Base-by-base conservation (phyloP, 2,113 vertebrate species). In the Eublepharis macularius region DNA sequence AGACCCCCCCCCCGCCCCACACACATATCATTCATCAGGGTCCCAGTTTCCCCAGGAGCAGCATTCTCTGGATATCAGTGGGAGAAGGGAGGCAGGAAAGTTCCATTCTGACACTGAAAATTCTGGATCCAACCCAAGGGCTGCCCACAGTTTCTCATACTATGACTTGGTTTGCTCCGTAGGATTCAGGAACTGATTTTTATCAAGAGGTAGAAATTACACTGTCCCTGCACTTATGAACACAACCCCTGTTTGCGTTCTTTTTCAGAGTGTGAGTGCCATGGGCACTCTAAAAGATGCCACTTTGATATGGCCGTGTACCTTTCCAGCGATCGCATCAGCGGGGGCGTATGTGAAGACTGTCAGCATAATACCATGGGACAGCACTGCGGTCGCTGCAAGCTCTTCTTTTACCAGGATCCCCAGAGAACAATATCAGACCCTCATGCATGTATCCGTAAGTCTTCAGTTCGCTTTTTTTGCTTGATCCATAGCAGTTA, bases 261-360 rank as follows among this genome's bases (percentile, higher is more conserved):
- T 83, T 3, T 90, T 92, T 73, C 87, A 98, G 98, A 94, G 1
- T 99, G 98, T 85, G 94, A 95, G 89, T 98, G 98, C 88, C 96
- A 98, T 0, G 88, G 96, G 34, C 98, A 98, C 88, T 97, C 98
- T 0, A 95, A 96, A 80, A 95, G 85, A 0, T 99, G 98, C 85
- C 97, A 97, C 93, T 99, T 98, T 49, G 95, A 99, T 85, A 78
- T 87, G 65, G 83, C 88, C 0, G 86, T 80, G 9, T 98, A 96
- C 51, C 85, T 92, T 51, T 94, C 90, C 1, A 97, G 95, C 0
- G 95, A 97, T 0, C 88, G 95, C 2, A 76, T 90, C 80, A 98
- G 97, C 0, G 97, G 98, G 0, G 97, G 98, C 0, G 94, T 99
- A 65, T 98, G 98, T 85, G 98, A 98, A 0, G 82, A 96, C 91